Percentiles rank a stretch among this genome's conserved stretches.
These are phyloP conservation scores for Drosophila bocki DNA, from an alignment of 1,140 invertebrate species.

Conservation along the genomic window DNA sequence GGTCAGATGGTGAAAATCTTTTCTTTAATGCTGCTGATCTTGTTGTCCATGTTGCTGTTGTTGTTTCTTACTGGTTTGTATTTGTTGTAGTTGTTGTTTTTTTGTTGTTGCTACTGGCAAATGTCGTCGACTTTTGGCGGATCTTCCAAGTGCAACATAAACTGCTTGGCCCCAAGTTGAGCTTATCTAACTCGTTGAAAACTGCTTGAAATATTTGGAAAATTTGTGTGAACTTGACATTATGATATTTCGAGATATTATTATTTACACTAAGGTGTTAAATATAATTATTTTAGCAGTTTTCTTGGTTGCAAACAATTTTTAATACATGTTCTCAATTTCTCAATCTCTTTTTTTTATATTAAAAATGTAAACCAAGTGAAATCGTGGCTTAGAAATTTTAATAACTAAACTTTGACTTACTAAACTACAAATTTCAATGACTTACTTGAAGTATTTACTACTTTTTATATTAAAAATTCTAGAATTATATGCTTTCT, in stretches of 20 bases:
- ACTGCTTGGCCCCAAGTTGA: conserved; percentile 11
- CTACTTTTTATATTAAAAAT: too few relatives aligned
- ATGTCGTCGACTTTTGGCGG: conserved; percentile 46
- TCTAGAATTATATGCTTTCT: too few relatives aligned
- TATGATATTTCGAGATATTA: not conserved
- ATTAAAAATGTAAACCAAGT: not conserved
- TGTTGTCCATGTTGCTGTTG: conserved; percentile 20
- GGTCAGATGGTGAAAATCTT: conserved; percentile 52
- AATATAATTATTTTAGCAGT: not conserved
- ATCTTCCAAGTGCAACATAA: conserved; percentile 13
- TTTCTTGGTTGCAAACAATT: not conserved
- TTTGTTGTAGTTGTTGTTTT: conserved; percentile 5
- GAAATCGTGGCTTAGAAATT: conserved; percentile 1
- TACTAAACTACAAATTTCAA: too few relatives aligned
- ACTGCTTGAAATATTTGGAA: not conserved
- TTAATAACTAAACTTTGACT: too few relatives aligned
- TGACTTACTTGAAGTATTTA: too few relatives aligned
- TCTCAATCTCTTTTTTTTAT: not conserved
- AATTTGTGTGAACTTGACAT: not conserved
- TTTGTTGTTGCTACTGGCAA: conserved; percentile 18
- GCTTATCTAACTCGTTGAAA: not conserved
- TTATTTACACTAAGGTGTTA: not conserved
- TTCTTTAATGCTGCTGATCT: conserved; percentile 29
- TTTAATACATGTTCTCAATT: not conserved
- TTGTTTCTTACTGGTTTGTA: conserved; percentile 8